Evolutionary conservation across 64 coral and sea anemone genomes (phyloP).

Genomic region (Actinia equina): DNA sequence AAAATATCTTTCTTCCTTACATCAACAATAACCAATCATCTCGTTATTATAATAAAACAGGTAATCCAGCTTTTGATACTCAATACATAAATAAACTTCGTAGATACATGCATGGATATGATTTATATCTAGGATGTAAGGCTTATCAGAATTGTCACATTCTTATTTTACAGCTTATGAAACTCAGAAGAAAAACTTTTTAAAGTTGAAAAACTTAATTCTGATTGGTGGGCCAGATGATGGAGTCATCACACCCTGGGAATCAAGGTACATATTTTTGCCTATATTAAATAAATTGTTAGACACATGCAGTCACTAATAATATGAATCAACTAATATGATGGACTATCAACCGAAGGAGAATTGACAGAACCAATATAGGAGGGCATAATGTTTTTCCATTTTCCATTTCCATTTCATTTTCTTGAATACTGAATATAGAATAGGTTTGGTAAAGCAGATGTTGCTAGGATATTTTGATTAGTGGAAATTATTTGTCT

Average conservation of each 20-base stretch:
- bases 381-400: background rate
- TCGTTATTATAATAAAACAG: slow-evolving; percentile 67
- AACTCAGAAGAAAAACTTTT: slow-evolving; percentile 76
- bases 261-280: slow-evolving; percentile 63
- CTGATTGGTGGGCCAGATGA: slow-evolving; percentile 94
- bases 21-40: slow-evolving; percentile 78
- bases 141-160: background rate
- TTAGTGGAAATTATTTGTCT: too few relatives aligned
- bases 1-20: slow-evolving; percentile 71
- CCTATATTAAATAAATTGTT: too few relatives aligned
- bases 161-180: slow-evolving; percentile 26
- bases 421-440: too few relatives aligned
- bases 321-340: too few relatives aligned
- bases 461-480: too few relatives aligned
- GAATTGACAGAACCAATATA: too few relatives aligned
- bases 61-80: slow-evolving; percentile 20
- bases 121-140: too few relatives aligned
- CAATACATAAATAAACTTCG: too few relatives aligned
- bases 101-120: too few relatives aligned
- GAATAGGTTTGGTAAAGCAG: too few relatives aligned
- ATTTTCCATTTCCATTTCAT: background rate
- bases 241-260: slow-evolving; percentile 97
- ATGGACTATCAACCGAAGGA: too few relatives aligned
- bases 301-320: too few relatives aligned
- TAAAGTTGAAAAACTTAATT: slow-evolving; percentile 77